Base-by-base conservation (phyloP, 2,113 vertebrate species). In the Plecturocebus donacophilus region DNA sequence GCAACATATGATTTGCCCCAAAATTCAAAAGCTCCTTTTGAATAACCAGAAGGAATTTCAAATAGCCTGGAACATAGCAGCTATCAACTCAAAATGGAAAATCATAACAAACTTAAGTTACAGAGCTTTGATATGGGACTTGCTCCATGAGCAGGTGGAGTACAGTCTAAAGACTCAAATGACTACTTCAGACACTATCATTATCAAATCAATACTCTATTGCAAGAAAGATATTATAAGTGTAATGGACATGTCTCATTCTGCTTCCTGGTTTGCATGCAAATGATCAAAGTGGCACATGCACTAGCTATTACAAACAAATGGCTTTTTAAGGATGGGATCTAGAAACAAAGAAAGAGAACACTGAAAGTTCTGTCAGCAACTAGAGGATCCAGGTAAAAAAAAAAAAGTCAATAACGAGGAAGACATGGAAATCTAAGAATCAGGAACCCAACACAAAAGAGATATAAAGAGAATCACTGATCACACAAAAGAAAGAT, bases 61-160 rank as follows among this genome's bases (percentile, higher is more conserved):
- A 80, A 71, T 52, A 68, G 45, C 7, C 8, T 87, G 11, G 40
- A 64, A 42, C 10, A 71, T 49, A 40, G 38, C 16, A 52, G 10
- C 30, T 52, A 75, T 81, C 47, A 94, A 45, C 49, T 66, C 2
- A 12, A 95, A 95, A 92, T 94, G 30, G 14, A 68, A 95, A 94
- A 68, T 73, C 81, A 82, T 19, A 89, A 66, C 52, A 88, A 71
- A 95, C 82, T 77, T 58, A 76, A 70, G 17, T 52, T 64, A 91
- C 7, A 92, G 12, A 68, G 25, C 9, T 71, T 85, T 47, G 11
- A 84, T 30, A 73, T 35, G 47, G 11, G 58, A 8, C 10, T 20
- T 88, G 32, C 23, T 82, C 35, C 9, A 25, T 58, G 56, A 80
- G 14, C 25, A 92, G 42, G 85, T 93, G 38, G 32, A 23, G 11